Base-by-base conservation (phyloP, 1,140 invertebrate species). In the Saccostrea cuccullata region DNA sequence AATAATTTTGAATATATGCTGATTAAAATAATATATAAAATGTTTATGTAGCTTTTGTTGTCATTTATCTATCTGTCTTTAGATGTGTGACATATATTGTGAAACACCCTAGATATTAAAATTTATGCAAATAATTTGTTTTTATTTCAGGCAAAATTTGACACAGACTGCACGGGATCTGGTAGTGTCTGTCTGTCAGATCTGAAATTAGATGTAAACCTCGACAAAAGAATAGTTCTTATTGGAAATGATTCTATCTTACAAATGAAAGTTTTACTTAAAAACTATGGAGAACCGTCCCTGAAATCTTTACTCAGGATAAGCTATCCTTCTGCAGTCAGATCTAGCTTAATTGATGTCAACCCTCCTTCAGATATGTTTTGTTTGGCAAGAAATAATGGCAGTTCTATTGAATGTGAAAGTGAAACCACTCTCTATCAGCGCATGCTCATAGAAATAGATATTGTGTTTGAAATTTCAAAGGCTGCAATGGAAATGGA, bases 241-340 rank as follows among this genome's bases (percentile, higher is more conserved):
- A 17, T 77, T 77, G 70, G 70, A 77, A 77, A 77, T 77, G 70
- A 77, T 77, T 12, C 70, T 6, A 30, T 12, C 11, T 36, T 77
- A 13, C 70, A 36, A 36, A 77, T 77, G 70, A 77, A 77, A 17
- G 26, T 36, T 2, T 26, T 1, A 0, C 30, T 77, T 15, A 26
- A 17, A 77, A 77, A 77, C 15, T 36, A 15, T 36, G 70, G 70
- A 26, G 70, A 77, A 2, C 70, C 70, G 23, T 77, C 70, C 13
- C 30, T 77, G 23, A 77, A 30, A 26, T 36, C 70, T 9, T 36
- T 17, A 8, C 23, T 77, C 5, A 30, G 13, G 5, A 77, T 77
- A 3, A 26, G 4, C 5, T 77, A 77, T 36, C 70, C 70, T 5
- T 11, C 23, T 12, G 70, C 23, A 11, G 30, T 77, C 15, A 13